phyloP scores from a whole-genome alignment of 2,797 vertebrate species.

The Labeo calbasu region DNA sequence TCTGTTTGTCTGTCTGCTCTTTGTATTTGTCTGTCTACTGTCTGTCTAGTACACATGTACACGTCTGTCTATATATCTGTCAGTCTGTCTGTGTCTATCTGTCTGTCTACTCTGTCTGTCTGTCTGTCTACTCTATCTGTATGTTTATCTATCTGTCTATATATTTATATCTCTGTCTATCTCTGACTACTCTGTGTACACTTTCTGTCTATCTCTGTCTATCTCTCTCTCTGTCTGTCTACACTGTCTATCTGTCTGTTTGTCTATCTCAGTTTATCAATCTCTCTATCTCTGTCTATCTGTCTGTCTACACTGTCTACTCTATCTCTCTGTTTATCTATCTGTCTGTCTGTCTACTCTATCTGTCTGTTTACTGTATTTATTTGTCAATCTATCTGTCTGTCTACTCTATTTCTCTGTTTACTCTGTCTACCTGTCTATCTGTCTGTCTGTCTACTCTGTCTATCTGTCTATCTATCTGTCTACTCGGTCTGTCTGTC shows the following conservation, averaged over 20 bases:
- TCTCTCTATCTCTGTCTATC: too few relatives aligned
- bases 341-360: background rate
- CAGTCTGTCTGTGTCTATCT: too few relatives aligned
- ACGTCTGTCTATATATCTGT: too few relatives aligned
- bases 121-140: background rate
- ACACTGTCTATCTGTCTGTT: background rate
- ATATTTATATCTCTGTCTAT: background rate
- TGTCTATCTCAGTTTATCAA: too few relatives aligned
- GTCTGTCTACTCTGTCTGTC: background rate
- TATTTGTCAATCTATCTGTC: background rate
- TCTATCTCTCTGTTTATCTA: background rate
- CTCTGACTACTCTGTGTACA: background rate
- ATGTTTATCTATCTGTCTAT: background rate
- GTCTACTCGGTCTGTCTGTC: too few relatives aligned
- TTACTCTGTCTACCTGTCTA: background rate
- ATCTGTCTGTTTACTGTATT: background rate
- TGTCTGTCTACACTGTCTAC: background rate
- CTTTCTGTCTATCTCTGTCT: background rate
- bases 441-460: background rate
- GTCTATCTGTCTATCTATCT: background rate
- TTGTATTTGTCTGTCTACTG: too few relatives aligned
- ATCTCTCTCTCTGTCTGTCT: background rate
- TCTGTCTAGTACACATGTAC: too few relatives aligned
- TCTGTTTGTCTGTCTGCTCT: too few relatives aligned
- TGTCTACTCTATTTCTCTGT: background rate